Conservation (phyloP, 2,888 invertebrate species). For the Trachelus tabidus region DNA sequence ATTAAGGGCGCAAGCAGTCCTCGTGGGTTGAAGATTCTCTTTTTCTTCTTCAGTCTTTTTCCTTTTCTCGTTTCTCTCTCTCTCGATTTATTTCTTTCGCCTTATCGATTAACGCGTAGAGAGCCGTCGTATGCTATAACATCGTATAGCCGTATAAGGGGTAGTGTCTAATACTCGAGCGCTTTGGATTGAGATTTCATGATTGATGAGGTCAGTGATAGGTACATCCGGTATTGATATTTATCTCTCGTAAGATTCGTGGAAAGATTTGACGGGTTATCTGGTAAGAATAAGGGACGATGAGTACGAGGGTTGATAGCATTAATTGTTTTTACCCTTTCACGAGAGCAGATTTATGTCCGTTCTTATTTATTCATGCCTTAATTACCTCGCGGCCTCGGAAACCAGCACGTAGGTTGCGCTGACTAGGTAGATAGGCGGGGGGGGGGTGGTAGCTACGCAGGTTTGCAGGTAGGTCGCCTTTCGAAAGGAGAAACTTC, state of each 20-base stretch:
- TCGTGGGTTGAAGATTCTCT: not conserved
- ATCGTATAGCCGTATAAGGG: too few relatives aligned
- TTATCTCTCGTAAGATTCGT: too few relatives aligned
- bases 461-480: not conserved
- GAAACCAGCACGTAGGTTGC: not conserved
- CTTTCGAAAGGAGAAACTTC: constrained; percentile 58
- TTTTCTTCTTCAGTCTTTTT: not conserved
- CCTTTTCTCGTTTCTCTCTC: not conserved
- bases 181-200: too few relatives aligned
- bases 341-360: constrained; percentile 52
- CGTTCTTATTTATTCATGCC: constrained; percentile 62
- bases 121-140: too few relatives aligned
- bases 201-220: too few relatives aligned
- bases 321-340: constrained; percentile 47
- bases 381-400: constrained; percentile 58
- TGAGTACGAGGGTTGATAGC: not conserved
- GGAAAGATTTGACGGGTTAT: too few relatives aligned
- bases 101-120: too few relatives aligned
- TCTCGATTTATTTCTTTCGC: too few relatives aligned
- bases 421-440: too few relatives aligned
- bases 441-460: not conserved
- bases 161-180: too few relatives aligned
- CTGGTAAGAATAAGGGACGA: too few relatives aligned
- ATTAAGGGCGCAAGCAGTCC: constrained; percentile 11
- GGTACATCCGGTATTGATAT: too few relatives aligned